Base-by-base conservation (phyloP, 2,113 vertebrate genomes). In the Megaleporinus macrocephalus region DNA sequence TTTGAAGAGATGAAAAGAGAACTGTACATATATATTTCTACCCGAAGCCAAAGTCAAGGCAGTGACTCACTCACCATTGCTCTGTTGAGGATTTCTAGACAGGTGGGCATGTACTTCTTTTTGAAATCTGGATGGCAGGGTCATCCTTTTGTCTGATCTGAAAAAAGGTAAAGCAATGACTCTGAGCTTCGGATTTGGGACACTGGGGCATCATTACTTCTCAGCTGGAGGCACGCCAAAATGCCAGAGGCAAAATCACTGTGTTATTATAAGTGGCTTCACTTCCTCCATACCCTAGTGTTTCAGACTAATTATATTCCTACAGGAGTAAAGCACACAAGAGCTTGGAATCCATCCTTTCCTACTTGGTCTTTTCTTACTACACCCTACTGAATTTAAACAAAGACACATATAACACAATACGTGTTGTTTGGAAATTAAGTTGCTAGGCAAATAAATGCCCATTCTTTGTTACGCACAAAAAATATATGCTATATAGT, bases 101-200 rank as follows among this genome's bases (percentile, higher is more conserved):
- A 95, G 92, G 87, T 94, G 93, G 81, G 91, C 81, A 0, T 94
- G 88, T 14, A 94, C 88, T 88, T 95, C 94, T 85, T 93, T 95
- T 79, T 95, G 94, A 80, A 94, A 94, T 44, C 93, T 88, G 0
- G 92, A 86, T 0, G 93, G 90, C 6, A 93, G 87, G 51, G 87
- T 89, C 92, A 94, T 95, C 85, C 92, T 94, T 88, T 91, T 94
- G 30, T 93, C 93, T 76, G 88, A 82, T 87, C 94, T 94, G 71
- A 0, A 75, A 83, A 74, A 36, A 72, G 5, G 26, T 27, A 84
- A 16, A 81, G 53, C 30, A 47, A 55, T 16, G 18, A 53, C 24
- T 15, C 33, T n/a, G 59, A 78, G 53, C n/a, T 75, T 51, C 22
- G 5, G 36, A 51, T 9, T 79, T 27, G 14, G 20, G 14, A n/a